Evolutionary conservation across 64 coral and sea anemone genomes (phyloP), one percentile per base, ranked within the genome.

Genomic region (Pocillopora verrucosa): DNA sequence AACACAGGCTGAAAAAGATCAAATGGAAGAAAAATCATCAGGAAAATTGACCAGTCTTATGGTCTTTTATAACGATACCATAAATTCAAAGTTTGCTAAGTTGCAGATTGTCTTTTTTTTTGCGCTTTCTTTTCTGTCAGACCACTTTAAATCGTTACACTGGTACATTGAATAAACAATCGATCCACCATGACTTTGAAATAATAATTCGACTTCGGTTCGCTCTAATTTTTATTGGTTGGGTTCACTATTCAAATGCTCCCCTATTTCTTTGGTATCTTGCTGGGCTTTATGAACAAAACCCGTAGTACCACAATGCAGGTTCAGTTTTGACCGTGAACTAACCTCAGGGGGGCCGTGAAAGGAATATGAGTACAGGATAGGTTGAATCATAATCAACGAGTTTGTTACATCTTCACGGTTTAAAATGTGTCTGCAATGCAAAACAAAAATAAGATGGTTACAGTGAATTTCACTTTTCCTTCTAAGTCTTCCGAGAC

Each of bases 351-450:
- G 96, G 67, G 96, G 96, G 56, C 96, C 96, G 56, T 98, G 96
- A 84, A 98, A 98, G 37, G 96, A 95, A 83, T 98, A 98, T 0
- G 96, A 95, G 41, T 98, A 98, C 16, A 98, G 88, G 58, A 98
- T 98, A 10, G 96, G 96, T 88, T 98, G 96, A 72, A 98, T 98
- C 96, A 98, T 98, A 34, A 98, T 98, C 61, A 98, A 88, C 1
- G 96, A 95, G 58, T 98, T 98, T 10, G 91, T 98, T 3, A 95
- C 96, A 88, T 98, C 96, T 90, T 98, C 96, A 80, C 91, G 96
- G 82, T 98, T 98, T 22, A 98, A 85, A 72, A 98, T 89, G 59
- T 98, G 96, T 95, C 96, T 98, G 57, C 57, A 70, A 64, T 78
- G 16, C 16, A 16, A 72, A 20, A 16, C 14, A 59, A 62, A 56